Conservation (phyloP, 2,113 vertebrate species). For the Ophthalmolycus amberensis region DNA sequence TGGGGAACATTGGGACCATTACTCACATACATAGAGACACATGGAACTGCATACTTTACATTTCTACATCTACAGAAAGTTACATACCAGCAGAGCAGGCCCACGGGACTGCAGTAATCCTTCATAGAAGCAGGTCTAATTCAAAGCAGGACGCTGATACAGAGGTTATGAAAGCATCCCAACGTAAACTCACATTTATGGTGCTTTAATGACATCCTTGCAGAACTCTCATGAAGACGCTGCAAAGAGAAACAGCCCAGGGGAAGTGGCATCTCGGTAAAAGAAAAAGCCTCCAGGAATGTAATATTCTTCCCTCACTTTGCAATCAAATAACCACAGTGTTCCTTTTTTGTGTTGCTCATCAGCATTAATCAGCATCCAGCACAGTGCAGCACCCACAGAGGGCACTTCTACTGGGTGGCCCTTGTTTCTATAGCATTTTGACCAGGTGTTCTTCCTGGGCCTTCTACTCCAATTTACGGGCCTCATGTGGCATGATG, state of each 20-base stretch:
- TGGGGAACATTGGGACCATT: not conserved
- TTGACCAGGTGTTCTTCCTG: not conserved
- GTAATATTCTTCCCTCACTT: not conserved
- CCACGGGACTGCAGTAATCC: not conserved
- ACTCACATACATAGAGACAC: not conserved
- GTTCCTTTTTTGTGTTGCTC: not conserved
- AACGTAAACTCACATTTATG: not conserved
- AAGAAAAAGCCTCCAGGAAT: not conserved
- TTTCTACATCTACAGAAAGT: not conserved
- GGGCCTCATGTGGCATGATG: not conserved
- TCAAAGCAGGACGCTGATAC: not conserved
- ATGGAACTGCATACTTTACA: not conserved
- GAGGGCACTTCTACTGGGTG: not conserved
- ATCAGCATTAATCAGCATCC: not conserved
- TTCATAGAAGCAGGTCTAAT: not conserved
- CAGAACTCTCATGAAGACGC: not conserved
- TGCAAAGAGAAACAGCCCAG: not conserved
- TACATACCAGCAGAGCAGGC: not conserved
- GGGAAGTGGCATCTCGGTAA: not conserved
- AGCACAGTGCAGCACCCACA: not conserved
- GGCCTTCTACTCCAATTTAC: not conserved
- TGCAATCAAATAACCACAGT: not conserved
- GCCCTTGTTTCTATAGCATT: not conserved
- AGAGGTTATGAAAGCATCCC: not conserved
- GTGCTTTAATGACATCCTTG: not conserved